Percentiles rank a stretch among this genome's conserved stretches.
Conservation (phyloP, 64 coral and sea anemone species). For the Acropora tenuis region DNA sequence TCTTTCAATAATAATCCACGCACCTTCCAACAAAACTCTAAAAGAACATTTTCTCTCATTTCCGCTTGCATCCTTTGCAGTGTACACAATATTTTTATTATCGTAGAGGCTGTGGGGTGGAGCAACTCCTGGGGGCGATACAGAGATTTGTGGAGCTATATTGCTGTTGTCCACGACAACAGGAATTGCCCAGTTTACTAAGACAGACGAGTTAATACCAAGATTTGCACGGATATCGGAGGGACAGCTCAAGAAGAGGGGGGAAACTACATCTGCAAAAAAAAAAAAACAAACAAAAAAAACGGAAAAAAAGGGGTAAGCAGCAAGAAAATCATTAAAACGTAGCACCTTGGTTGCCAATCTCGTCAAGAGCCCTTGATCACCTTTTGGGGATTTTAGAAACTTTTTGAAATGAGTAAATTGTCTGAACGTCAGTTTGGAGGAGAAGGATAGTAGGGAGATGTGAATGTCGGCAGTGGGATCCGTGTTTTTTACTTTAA, state of each 20-base stretch:
- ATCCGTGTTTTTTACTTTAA: too few species aligned
- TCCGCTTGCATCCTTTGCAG: slow-evolving; percentile 60
- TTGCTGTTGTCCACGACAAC: slow-evolving; percentile 56
- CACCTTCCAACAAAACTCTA: slow-evolving; percentile 65
- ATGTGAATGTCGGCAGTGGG: too few species aligned
- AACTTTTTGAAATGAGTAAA: not conserved
- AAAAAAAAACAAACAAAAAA: too few species aligned
- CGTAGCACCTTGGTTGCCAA: not conserved
- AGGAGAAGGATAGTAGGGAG: not conserved
- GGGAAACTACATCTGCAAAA: slow-evolving; percentile 53
- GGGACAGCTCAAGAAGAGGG: slow-evolving; percentile 58
- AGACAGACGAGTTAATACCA: slow-evolving; percentile 12
- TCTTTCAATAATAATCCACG: not conserved
- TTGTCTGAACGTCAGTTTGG: not conserved
- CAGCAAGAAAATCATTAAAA: not conserved
- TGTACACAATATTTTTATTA: slow-evolving; percentile 33
- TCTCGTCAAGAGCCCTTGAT: not conserved
- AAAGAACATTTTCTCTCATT: slow-evolving; percentile 65
- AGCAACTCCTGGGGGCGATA: slow-evolving; percentile 21
- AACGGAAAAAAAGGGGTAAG: not conserved
- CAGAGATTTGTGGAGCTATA: not conserved
- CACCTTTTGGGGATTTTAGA: not conserved
- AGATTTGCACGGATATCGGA: slow-evolving; percentile 60
- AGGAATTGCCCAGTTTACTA: slow-evolving; percentile 68
- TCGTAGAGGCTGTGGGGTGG: slow-evolving; percentile 43